These are phyloP conservation scores for Neolamprologus longior DNA, from an alignment of 2,113 vertebrate species.

Conservation along the genomic window DNA sequence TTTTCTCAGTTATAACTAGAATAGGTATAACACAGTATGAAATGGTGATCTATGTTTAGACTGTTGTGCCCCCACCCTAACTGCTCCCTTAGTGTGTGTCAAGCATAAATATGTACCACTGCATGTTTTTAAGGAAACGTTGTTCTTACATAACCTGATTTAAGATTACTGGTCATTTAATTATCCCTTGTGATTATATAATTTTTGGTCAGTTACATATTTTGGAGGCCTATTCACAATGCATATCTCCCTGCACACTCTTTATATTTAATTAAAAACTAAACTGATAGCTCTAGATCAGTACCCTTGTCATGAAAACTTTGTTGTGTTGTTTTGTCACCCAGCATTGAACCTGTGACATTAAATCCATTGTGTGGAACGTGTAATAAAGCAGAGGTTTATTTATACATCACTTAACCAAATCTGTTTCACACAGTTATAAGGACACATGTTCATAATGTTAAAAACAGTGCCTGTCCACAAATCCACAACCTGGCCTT, in stretches of 20 bases:
- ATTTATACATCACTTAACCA: neutral
- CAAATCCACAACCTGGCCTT: neutral
- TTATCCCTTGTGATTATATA: neutral
- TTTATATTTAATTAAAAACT: neutral
- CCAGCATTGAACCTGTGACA: neutral
- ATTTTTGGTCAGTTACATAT: neutral
- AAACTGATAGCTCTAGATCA: neutral
- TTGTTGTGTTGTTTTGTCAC: neutral
- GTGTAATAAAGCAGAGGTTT: neutral
- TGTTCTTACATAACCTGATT: neutral
- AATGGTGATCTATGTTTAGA: neutral
- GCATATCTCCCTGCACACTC: neutral
- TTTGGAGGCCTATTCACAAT: neutral
- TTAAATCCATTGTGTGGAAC: neutral
- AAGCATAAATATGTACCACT: fast-evolving
- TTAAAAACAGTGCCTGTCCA: neutral
- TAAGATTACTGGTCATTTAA: neutral
- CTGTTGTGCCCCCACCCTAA: neutral
- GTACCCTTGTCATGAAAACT: neutral
- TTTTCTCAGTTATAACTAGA: neutral
- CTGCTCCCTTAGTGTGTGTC: neutral
- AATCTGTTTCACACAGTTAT: neutral
- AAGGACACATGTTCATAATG: neutral
- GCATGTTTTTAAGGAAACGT: neutral
- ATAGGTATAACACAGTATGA: neutral